Percentiles rank a stretch among this genome's conserved stretches.
Conservation (phyloP, 2,113 vertebrate genomes). For the Mohoua ochrocephala region DNA sequence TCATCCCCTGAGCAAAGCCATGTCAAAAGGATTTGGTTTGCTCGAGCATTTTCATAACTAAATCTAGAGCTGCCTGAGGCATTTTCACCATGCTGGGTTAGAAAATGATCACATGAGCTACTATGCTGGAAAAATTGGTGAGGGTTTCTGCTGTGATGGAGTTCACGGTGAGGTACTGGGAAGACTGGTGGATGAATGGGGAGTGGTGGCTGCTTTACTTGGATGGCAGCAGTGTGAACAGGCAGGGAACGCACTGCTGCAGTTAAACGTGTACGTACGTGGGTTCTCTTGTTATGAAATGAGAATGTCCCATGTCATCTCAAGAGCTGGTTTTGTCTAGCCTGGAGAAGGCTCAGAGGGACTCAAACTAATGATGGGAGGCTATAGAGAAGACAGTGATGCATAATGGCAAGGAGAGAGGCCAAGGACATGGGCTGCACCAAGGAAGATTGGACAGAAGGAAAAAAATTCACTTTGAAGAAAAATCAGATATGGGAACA, state of each 20-base stretch:
- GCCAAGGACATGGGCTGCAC: not conserved
- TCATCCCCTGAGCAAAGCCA: not conserved
- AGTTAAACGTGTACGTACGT: rapidly evolving
- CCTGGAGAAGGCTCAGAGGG: not conserved
- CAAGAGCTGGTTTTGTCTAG: not conserved
- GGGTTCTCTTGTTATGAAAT: not conserved
- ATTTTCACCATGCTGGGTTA: not conserved
- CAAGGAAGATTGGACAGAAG: not conserved
- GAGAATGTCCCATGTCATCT: not conserved
- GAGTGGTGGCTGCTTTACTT: not conserved
- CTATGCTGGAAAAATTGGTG: not conserved
- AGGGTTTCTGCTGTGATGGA: not conserved
- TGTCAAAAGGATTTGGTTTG: not conserved
- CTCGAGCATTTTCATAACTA: not conserved
- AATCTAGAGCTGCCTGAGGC: not conserved
- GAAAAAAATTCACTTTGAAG: not conserved
- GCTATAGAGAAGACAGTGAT: not conserved
- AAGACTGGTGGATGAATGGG: not conserved
- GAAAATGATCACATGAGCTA: not conserved
- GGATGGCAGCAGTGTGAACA: not conserved
- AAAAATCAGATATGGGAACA: not conserved
- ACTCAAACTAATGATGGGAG: not conserved
- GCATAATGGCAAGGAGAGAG: not conserved
- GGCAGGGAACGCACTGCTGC: not conserved
- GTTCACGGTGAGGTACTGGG: not conserved